Evolutionary conservation across 2,888 invertebrate genomes (phyloP).

Genomic region (Pyrochroa serraticornis): DNA sequence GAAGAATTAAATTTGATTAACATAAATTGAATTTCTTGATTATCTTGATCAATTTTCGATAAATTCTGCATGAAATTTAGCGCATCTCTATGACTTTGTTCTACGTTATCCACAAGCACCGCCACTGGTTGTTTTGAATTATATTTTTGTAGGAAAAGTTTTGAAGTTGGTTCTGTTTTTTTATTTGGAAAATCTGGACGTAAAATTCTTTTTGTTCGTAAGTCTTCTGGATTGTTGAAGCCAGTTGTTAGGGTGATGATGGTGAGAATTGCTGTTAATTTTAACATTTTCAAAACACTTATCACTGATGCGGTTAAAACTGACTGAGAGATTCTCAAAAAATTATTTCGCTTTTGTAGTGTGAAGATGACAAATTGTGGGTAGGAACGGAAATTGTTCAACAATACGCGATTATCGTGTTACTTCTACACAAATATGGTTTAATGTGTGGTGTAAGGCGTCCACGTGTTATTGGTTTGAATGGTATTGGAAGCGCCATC

Average conservation of each 20-base stretch:
- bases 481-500: too few species aligned
- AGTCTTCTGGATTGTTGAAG: background rate
- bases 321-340: conserved; percentile 22
- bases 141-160: conserved; percentile 34
- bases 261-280: conserved; percentile 9
- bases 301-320: background rate
- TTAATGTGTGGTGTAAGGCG: conserved; percentile 1
- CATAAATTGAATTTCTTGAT: conserved; percentile 42
- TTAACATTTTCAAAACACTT: conserved; percentile 8
- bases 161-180: conserved; percentile 26
- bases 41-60: conserved; percentile 24
- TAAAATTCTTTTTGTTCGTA: background rate
- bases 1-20: conserved; percentile 49
- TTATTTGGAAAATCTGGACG: background rate
- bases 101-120: conserved; percentile 45
- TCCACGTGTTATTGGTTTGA: conserved; percentile 23
- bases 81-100: conserved; percentile 37
- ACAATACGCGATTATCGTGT: conserved; percentile 35
- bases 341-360: conserved; percentile 37
- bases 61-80: conserved; percentile 39
- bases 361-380: conserved; percentile 49
- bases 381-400: conserved; percentile 53
- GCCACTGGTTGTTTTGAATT: conserved; percentile 38
- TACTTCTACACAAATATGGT: conserved; percentile 25
- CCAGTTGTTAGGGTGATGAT: background rate